Base-by-base conservation (phyloP, 2,113 vertebrate species). In the Alexandromys fortis region DNA sequence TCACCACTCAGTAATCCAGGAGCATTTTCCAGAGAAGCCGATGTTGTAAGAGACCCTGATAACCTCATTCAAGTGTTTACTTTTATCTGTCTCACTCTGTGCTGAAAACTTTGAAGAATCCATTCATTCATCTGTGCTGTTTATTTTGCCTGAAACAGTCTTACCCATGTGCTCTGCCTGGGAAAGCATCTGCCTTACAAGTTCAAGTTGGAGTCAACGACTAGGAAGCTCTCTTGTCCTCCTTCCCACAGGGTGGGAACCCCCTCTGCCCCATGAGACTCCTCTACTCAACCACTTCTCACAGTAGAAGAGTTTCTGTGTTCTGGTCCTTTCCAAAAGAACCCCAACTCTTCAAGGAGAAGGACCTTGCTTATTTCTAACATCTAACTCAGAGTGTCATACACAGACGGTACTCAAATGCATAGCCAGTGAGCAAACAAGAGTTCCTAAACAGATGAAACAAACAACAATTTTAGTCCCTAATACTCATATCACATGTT, bases 21-120 rank as follows among this genome's bases (percentile, higher is more conserved):
- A 95, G 28, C 82, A 65, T 76, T 94, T 94, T 92, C 86, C 58
- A 61, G 72, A 82, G 68, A 63, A 75, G 68, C 6, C 58, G 38
- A 61, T 35, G 30, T 14, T 3, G 22, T 65, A 78, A 89, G 24
- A 70, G 13, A 42, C 65, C 16, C 63, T 9, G 42, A 65, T 11
- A 42, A 26, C 7, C 7, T 92, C 49, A 89, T n/a, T n/a, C 58
- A 68, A 16, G 14, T 47, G 82, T 67, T 38, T 3, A 61, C 24
- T 14, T 11, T 77, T n/a, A n/a, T 26, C 12, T n/a, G 42, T 63
- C 38, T n/a, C n/a, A 17, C 73, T 86, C 22, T 78, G 63, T 67
- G 68, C 67, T 26, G 89, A 76, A 82, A 87, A 70, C 7, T 33
- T 78, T 24, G 58, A 61, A 26, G 9, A 21, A 63, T n/a, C 19